Conservation (phyloP, 2,113 vertebrate genomes). For the Prietella phreatophila region DNA sequence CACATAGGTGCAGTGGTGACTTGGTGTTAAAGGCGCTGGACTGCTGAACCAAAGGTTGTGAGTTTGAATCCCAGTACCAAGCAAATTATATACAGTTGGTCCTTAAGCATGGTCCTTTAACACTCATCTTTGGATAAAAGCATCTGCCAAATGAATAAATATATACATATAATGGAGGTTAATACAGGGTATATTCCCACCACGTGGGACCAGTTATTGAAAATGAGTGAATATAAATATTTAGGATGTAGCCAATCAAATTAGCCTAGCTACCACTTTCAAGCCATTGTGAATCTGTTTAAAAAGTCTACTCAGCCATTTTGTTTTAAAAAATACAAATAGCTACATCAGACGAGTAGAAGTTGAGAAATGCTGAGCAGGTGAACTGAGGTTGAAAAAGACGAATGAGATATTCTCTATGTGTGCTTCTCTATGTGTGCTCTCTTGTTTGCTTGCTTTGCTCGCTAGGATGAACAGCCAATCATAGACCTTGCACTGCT, state of each 20-base stretch:
- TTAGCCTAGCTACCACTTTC: not conserved
- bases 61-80: not conserved
- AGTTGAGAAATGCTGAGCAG: constrained; percentile 16
- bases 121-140: not conserved
- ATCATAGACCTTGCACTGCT: not conserved
- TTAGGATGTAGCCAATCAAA: not conserved
- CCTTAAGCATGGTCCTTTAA: not conserved
- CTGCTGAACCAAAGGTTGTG: not conserved
- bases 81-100: not conserved
- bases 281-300: not conserved
- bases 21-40: not conserved
- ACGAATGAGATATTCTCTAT: constrained; percentile 1
- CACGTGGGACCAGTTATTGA: not conserved
- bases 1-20: not conserved
- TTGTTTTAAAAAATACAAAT: constrained; percentile 2
- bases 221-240: not conserved
- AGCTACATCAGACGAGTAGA: not conserved
- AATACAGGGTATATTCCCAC: not conserved
- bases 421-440: not conserved
- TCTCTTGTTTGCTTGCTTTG: constrained; percentile 2
- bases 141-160: not conserved
- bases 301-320: not conserved
- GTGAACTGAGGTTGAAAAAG: not conserved
- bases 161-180: not conserved
- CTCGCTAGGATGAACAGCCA: constrained; percentile 12